Evolutionary conservation across 2,888 invertebrate genomes (phyloP).

Genomic region (Metalampra italica): DNA sequence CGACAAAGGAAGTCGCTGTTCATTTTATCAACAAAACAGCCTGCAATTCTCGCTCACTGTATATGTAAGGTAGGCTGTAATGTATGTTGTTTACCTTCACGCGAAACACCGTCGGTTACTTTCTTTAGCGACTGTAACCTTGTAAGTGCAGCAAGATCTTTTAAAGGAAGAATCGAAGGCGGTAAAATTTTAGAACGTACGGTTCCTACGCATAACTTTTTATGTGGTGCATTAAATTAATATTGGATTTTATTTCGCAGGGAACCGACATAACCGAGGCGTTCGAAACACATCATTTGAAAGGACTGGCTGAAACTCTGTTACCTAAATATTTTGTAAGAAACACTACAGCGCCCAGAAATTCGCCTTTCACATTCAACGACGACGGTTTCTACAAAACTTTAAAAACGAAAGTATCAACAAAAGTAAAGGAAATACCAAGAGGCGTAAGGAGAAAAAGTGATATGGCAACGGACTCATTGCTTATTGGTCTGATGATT

Average conservation of each 20-base stretch:
- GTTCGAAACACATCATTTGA: constrained; percentile 80
- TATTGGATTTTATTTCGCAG: constrained; percentile 29
- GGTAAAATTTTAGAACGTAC: too few species aligned
- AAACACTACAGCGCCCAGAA: constrained; percentile 80
- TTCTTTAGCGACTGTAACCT: too few species aligned
- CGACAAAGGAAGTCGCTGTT: too few species aligned
- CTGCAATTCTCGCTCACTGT: too few species aligned
- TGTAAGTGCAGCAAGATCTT: too few species aligned
- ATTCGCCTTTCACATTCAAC: constrained; percentile 85
- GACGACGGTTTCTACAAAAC: constrained; percentile 88
- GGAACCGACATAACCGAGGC: constrained; percentile 83
- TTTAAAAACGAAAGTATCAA: constrained; percentile 79
- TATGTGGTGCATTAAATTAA: not conserved
- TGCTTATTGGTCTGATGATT: constrained; percentile 39
- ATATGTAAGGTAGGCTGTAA: too few species aligned
- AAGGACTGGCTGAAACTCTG: constrained; percentile 77
- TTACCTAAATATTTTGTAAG: constrained; percentile 83
- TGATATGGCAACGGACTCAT: constrained; percentile 44
- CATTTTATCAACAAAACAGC: too few species aligned
- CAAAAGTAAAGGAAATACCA: constrained; percentile 75
- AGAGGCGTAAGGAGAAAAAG: constrained; percentile 46
- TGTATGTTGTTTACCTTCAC: too few species aligned
- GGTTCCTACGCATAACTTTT: too few species aligned
- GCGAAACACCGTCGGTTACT: too few species aligned
- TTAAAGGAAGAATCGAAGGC: too few species aligned